A percentile compares a stretch with the other conserved stretches of the same genome.
Conservation (phyloP, 2,113 vertebrate genomes). For the Engystomops pustulosus region DNA sequence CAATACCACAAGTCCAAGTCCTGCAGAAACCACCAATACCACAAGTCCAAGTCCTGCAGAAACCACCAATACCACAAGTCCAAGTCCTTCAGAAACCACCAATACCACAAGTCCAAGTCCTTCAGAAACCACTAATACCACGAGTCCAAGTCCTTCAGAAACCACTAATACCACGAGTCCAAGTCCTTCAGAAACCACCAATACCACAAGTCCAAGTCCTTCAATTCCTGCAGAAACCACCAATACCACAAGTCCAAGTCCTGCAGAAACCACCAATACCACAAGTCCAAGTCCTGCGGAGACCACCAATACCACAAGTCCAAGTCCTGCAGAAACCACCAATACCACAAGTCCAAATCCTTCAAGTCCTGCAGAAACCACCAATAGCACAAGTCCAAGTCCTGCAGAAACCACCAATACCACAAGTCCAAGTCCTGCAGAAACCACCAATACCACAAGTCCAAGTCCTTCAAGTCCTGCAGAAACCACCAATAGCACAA, state of each 20-base stretch:
- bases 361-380: background rate
- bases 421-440: background rate
- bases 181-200: background rate
- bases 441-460: background rate
- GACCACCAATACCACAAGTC: background rate
- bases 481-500: background rate
- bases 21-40: too few species aligned
- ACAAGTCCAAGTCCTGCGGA: background rate
- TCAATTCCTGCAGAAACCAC: too few species aligned
- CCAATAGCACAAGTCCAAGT: too few species aligned
- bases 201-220: background rate
- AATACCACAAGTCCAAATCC: constrained; percentile 20
- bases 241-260: background rate
- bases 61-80: too few species aligned
- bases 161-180: too few species aligned
- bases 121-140: too few species aligned
- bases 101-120: too few species aligned
- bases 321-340: background rate
- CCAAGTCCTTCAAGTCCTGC: accelerated
- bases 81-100: too few species aligned
- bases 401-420: accelerated
- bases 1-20: too few species aligned
- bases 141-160: too few species aligned
- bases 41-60: too few species aligned
- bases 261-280: background rate